Evolutionary conservation across 2,888 invertebrate genomes (phyloP).

Genomic region (Epistrophe eligans): DNA sequence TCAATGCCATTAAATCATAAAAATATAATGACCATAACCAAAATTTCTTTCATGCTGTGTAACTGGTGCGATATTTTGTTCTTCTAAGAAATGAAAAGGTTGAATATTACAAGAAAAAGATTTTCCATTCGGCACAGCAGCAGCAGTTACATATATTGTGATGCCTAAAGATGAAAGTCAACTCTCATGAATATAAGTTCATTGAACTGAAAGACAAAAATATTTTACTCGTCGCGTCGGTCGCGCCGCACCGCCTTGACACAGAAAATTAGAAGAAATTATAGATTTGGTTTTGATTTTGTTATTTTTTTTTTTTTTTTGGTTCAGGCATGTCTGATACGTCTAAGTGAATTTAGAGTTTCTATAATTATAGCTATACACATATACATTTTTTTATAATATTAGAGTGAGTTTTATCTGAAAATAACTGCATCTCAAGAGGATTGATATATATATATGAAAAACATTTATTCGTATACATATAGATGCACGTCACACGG

Average conservation of each 20-base stretch:
- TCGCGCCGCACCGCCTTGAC: slow-evolving; percentile 20
- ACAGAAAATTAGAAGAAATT: slow-evolving; percentile 31
- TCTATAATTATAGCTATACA: not conserved
- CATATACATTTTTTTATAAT: not conserved
- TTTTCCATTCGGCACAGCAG: not conserved
- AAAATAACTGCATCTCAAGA: slow-evolving; percentile 70
- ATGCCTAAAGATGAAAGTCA: slow-evolving; percentile 13
- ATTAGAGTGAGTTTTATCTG: slow-evolving; percentile 54
- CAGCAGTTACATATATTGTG: not conserved
- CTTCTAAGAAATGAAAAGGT: slow-evolving; percentile 19
- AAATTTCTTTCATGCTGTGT: slow-evolving; percentile 59
- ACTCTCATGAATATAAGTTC: slow-evolving; percentile 11
- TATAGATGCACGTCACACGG: slow-evolving; percentile 10
- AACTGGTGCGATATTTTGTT: slow-evolving; percentile 60
- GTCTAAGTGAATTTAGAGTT: slow-evolving; percentile 21
- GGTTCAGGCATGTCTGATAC: slow-evolving; percentile 6
- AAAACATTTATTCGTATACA: slow-evolving; percentile 17
- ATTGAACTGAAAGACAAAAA: slow-evolving; percentile 28
- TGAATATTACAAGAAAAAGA: not conserved
- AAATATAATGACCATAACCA: slow-evolving; percentile 70
- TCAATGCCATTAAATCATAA: slow-evolving; percentile 56
- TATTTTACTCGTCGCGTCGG: not conserved
- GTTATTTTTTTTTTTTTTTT: no score
- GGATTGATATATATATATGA: slow-evolving; percentile 35
- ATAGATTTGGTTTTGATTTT: no score